phyloP scores from a whole-genome alignment of 92 coral and sea anemone species.

The Chrysogorgia sp. region DNA sequence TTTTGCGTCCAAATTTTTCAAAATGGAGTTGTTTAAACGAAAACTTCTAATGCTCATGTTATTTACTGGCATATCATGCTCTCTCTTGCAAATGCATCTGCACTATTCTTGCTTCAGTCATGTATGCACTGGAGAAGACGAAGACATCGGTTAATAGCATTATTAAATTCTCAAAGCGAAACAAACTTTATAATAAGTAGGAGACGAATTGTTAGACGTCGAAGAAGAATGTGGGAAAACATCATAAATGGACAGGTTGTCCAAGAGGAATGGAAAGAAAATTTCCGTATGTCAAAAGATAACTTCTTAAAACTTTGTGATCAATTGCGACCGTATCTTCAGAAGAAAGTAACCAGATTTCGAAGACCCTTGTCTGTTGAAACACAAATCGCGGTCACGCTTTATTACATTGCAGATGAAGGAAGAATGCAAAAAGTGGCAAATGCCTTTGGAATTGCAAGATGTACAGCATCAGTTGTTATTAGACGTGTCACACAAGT shows the following conservation, averaged over 20 bases:
- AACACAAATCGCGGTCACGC: constrained; percentile 56
- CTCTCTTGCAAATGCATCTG: constrained; percentile 14
- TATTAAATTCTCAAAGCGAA: neutral
- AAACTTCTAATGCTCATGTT: too few relatives aligned
- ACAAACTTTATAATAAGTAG: too few relatives aligned
- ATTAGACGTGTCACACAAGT: neutral
- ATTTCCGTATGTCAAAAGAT: constrained; percentile 38
- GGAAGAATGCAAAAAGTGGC: constrained; percentile 55
- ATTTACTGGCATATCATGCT: constrained; percentile 5
- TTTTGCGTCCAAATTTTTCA: too few relatives aligned
- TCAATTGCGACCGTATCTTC: constrained; percentile 24
- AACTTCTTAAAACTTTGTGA: constrained; percentile 35
- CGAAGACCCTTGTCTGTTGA: constrained; percentile 48
- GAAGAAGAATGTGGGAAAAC: constrained; percentile 12
- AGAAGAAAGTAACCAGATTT: constrained; percentile 48
- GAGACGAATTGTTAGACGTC: too few relatives aligned
- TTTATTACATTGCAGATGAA: constrained; percentile 60
- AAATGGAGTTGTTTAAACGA: too few relatives aligned
- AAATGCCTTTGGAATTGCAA: constrained; percentile 61
- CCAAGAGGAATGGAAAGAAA: constrained; percentile 46
- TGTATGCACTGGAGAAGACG: constrained; percentile 4
- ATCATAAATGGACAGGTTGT: constrained; percentile 28
- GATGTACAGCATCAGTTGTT: constrained; percentile 7
- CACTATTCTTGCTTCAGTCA: neutral
- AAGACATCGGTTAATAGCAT: neutral